Percentiles rank a stretch among this genome's conserved stretches.
These are phyloP conservation scores for Bradysia coprophila DNA, from an alignment of 1,140 invertebrate species.

Conservation along the genomic window DNA sequence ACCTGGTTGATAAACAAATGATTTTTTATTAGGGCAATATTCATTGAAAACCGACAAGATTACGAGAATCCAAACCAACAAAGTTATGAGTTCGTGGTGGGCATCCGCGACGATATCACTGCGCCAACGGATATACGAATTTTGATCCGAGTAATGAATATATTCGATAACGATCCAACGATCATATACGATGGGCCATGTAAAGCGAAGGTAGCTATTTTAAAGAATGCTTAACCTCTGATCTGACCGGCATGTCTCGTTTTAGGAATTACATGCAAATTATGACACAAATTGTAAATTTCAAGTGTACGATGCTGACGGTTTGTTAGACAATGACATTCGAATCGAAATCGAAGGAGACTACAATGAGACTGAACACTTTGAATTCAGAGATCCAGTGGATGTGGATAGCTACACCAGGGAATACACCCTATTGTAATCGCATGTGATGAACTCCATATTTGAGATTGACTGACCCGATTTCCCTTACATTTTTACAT, in stretches of 20 bases:
- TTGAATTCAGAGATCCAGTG: slow-evolving; percentile 2
- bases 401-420: neutral
- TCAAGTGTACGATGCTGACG: slow-evolving; percentile 4
- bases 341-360: slow-evolving; percentile 1
- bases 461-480: neutral
- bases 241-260: no score
- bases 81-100: slow-evolving; percentile 22
- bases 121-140: slow-evolving; percentile 9
- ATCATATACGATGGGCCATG: slow-evolving; percentile 25
- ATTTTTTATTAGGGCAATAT: slow-evolving; percentile 7
- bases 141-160: slow-evolving; percentile 27
- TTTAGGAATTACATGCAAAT: slow-evolving; percentile 4
- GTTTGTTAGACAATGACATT: slow-evolving; percentile 4
- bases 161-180: slow-evolving; percentile 27
- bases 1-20: neutral
- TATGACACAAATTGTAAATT: slow-evolving; percentile 3
- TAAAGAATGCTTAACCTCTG: no score
- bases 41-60: slow-evolving; percentile 25
- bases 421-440: slow-evolving; percentile 8
- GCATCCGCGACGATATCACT: slow-evolving; percentile 10
- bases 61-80: slow-evolving; percentile 25
- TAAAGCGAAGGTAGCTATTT: slow-evolving; percentile 18
- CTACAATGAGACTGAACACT: neutral
- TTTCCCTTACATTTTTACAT: slow-evolving; percentile 1
- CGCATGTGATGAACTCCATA: slow-evolving; percentile 1